A percentile compares a stretch with the other conserved stretches of the same genome.
Evolutionary conservation across 2,113 vertebrate genomes (phyloP).

Genomic region (Probosciger aterrimus): DNA sequence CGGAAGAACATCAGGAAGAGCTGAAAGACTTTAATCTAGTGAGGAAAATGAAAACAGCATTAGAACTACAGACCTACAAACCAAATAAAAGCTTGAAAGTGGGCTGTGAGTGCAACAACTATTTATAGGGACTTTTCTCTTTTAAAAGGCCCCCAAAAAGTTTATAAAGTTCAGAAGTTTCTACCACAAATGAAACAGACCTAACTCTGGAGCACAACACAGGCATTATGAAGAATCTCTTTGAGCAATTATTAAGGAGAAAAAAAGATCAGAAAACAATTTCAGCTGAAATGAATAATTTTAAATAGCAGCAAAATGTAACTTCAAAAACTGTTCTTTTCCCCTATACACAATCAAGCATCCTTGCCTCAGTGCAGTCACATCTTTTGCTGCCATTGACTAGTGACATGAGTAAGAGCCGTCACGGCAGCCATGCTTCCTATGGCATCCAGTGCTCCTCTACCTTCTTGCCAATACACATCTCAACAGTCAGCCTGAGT

Average conservation of each 20-base stretch:
- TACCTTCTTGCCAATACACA: neutral
- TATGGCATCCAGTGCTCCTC: neutral
- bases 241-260: neutral
- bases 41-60: neutral
- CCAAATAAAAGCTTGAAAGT: neutral
- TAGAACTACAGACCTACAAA: neutral
- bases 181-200: neutral
- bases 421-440: neutral
- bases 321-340: neutral
- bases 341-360: neutral
- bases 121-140: conserved; percentile 25
- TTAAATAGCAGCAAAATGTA: neutral
- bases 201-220: neutral
- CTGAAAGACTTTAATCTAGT: neutral
- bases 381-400: neutral
- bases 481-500: neutral
- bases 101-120: conserved; percentile 12
- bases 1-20: neutral
- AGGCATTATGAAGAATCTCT: neutral
- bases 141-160: neutral
- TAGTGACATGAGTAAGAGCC: neutral
- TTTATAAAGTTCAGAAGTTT: neutral
- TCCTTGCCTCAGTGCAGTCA: neutral
- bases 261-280: neutral
- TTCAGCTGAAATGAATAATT: neutral